phyloP scores from a whole-genome alignment of 2,113 vertebrate species.

The Zosterops pallidus region DNA sequence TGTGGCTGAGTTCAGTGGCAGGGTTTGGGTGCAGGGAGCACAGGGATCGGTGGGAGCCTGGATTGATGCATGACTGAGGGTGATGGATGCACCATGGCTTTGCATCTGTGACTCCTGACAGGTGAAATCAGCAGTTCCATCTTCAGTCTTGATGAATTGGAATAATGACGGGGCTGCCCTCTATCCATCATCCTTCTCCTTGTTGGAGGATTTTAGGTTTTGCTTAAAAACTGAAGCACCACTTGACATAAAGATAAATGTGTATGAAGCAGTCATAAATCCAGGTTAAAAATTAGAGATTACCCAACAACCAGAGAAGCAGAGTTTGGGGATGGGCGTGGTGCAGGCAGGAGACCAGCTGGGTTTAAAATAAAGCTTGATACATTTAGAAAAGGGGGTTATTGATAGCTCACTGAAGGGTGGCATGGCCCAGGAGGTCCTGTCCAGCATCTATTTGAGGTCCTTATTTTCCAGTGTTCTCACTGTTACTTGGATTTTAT shows the following conservation, averaged over 20 bases:
- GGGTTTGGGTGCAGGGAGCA: not conserved
- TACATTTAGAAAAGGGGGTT: not conserved
- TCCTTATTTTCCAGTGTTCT: not conserved
- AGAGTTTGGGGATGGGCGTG: not conserved
- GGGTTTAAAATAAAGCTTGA: not conserved
- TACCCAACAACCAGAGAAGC: not conserved
- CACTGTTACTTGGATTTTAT: not conserved
- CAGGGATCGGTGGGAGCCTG: not conserved
- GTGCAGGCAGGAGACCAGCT: not conserved
- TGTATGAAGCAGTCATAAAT: not conserved
- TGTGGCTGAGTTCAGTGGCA: not conserved
- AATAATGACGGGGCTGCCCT: not conserved
- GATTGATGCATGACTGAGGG: accelerated
- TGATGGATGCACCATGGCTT: accelerated
- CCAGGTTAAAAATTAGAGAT: not conserved
- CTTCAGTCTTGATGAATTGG: not conserved
- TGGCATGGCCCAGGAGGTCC: not conserved
- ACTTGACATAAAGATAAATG: not conserved
- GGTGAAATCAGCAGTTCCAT: not conserved
- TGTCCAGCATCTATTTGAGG: not conserved
- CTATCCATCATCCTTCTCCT: not conserved
- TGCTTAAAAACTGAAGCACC: not conserved
- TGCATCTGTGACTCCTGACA: not conserved
- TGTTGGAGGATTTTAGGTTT: not conserved
- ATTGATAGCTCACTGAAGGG: not conserved